Conservation (phyloP, 2,888 invertebrate species). For the Empis stercorea region DNA sequence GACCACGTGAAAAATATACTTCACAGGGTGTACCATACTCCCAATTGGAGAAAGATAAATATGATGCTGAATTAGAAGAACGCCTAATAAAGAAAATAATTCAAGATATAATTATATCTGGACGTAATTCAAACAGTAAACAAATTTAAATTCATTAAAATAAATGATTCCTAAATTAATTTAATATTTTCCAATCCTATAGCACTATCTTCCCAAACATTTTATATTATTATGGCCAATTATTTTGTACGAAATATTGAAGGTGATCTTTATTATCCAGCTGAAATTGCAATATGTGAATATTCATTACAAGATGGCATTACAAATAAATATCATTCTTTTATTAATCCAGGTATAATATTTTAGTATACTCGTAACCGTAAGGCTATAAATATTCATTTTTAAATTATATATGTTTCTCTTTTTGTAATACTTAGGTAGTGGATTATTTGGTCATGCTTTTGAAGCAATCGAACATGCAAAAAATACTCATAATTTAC, state of each 20-base stretch:
- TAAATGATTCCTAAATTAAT: too few species aligned
- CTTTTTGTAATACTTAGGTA: not conserved
- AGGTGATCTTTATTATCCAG: slow-evolving; percentile 35
- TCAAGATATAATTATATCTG: slow-evolving; percentile 1
- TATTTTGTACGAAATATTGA: slow-evolving; percentile 24
- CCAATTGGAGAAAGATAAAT: slow-evolving; percentile 7
- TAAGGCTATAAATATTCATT: too few species aligned
- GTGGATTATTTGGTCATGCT: slow-evolving; percentile 29
- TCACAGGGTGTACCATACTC: slow-evolving; percentile 10
- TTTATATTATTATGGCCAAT: slow-evolving; percentile 26
- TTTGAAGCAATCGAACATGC: slow-evolving; percentile 35
- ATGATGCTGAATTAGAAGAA: slow-evolving; percentile 1
- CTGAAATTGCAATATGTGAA: slow-evolving; percentile 39
- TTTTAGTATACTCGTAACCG: too few species aligned
- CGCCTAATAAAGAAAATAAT: slow-evolving; percentile 9
- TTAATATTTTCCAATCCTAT: too few species aligned
- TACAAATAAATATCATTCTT: slow-evolving; percentile 28
- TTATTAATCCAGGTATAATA: slow-evolving; percentile 33
- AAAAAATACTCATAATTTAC: slow-evolving; percentile 37
- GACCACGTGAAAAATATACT: slow-evolving; percentile 8
- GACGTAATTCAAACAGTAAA: not conserved
- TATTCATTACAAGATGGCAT: slow-evolving; percentile 38
- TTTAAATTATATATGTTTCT: too few species aligned
- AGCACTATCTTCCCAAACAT: slow-evolving; percentile 13
- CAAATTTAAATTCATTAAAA: not conserved